Percentiles rank a stretch among this genome's conserved stretches.
phyloP scores from a whole-genome alignment of 2,113 vertebrate species.

The Brachypodius melanocephalos region DNA sequence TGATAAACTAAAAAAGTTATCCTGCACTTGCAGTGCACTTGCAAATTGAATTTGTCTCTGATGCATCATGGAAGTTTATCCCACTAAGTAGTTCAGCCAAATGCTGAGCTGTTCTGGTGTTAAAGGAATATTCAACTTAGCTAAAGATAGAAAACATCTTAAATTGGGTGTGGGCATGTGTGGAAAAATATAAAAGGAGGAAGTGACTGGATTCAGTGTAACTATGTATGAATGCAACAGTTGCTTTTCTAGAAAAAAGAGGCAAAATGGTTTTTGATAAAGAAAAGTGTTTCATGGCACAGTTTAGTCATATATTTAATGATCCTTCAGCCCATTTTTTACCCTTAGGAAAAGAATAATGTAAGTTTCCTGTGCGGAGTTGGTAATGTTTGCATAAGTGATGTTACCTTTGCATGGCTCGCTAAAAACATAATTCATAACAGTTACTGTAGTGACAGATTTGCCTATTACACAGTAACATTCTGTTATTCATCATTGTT shows the following conservation, averaged over 20 bases:
- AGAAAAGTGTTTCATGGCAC: background rate
- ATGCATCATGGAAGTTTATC: background rate
- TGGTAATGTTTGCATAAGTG: background rate
- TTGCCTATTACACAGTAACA: background rate
- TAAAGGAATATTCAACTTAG: background rate
- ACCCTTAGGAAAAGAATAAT: constrained; percentile 38
- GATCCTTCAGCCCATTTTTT: constrained; percentile 7
- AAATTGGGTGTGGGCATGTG: background rate
- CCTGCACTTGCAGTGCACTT: background rate
- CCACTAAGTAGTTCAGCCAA: background rate
- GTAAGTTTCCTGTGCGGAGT: background rate
- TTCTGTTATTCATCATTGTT: constrained; percentile 39
- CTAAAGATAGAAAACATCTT: background rate
- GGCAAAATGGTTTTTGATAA: background rate
- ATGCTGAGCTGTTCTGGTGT: background rate
- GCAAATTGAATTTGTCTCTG: background rate
- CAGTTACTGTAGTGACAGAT: background rate
- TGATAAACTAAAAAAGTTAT: background rate
- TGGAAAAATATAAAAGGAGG: constrained; percentile 16
- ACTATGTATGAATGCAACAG: background rate
- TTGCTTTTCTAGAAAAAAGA: background rate
- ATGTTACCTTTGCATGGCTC: background rate
- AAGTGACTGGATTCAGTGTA: background rate
- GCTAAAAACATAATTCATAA: background rate
- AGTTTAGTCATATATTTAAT: constrained; percentile 4